A percentile compares a stretch with the other conserved stretches of the same genome.
These are phyloP conservation scores for Acrocera orbiculus DNA, from an alignment of 2,888 invertebrate species.

Conservation along the genomic window DNA sequence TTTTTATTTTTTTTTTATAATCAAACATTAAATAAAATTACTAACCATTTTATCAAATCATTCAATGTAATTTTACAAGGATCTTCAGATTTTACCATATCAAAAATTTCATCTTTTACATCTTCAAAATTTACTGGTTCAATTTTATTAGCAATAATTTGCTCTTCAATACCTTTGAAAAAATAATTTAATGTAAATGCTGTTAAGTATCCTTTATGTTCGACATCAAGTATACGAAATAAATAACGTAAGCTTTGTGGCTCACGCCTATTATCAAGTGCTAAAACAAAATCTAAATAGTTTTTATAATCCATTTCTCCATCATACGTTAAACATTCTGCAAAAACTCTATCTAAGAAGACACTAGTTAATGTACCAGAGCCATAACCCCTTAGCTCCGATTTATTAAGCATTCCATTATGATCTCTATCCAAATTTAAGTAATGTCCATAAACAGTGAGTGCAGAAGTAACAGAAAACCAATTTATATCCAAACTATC, in stretches of 20 bases:
- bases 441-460: conserved; percentile 86
- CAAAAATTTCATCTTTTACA: conserved; percentile 93
- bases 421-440: conserved; percentile 84
- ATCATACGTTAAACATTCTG: conserved; percentile 87
- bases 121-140: conserved; percentile 83
- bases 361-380: conserved; percentile 80
- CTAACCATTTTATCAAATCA: conserved; percentile 60
- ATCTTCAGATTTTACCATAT: conserved; percentile 86
- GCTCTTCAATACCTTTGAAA: conserved; percentile 84
- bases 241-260: conserved; percentile 83
- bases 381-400: conserved; percentile 76
- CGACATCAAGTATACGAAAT: conserved; percentile 79
- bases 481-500: conserved; percentile 75
- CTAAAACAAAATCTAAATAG: conserved; percentile 84
- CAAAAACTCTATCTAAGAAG: conserved; percentile 84
- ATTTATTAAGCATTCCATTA: conserved; percentile 87
- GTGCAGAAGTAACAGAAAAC: conserved; percentile 78
- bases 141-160: conserved; percentile 73
- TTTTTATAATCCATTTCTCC: conserved; percentile 96
- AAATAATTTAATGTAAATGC: conserved; percentile 85
- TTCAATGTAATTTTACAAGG: conserved; percentile 68
- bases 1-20: not conserved
- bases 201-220: conserved; percentile 72
- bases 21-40: too few species aligned
- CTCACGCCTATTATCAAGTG: conserved; percentile 79